phyloP scores from a whole-genome alignment of 2,797 vertebrate species.

The Eleutherodactylus coqui region DNA sequence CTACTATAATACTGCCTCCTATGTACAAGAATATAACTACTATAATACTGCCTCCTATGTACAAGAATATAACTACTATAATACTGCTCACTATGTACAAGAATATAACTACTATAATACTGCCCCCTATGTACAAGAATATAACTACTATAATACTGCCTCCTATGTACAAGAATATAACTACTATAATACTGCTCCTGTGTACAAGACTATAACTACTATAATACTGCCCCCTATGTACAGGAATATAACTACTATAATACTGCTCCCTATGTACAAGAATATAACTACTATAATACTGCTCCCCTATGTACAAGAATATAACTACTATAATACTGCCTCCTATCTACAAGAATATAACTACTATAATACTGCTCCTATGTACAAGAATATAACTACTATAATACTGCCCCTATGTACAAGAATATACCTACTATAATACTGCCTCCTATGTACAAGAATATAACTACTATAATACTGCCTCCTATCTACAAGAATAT shows the following conservation, averaged over 20 bases:
- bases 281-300: constrained; percentile 1
- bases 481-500: not conserved
- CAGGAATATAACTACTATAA: not conserved
- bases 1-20: constrained; percentile 6
- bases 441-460: constrained; percentile 2
- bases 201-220: not conserved
- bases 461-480: constrained; percentile 14
- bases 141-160: not conserved
- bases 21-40: constrained; percentile 10
- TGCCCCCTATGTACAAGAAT: not conserved
- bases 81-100: not conserved
- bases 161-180: not conserved
- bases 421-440: constrained; percentile 8
- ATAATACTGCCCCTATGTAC: not conserved
- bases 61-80: constrained; percentile 1
- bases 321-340: not conserved
- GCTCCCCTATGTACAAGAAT: not conserved
- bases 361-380: not conserved
- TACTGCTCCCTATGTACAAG: not conserved
- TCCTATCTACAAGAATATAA: constrained; percentile 3
- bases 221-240: not conserved
- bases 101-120: not conserved
- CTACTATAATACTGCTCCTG: not conserved
- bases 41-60: constrained; percentile 5
- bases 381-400: not conserved